These are phyloP conservation scores for Schizopygopsis malacanthus DNA, from an alignment of 2,797 vertebrate species.

Conservation along the genomic window DNA sequence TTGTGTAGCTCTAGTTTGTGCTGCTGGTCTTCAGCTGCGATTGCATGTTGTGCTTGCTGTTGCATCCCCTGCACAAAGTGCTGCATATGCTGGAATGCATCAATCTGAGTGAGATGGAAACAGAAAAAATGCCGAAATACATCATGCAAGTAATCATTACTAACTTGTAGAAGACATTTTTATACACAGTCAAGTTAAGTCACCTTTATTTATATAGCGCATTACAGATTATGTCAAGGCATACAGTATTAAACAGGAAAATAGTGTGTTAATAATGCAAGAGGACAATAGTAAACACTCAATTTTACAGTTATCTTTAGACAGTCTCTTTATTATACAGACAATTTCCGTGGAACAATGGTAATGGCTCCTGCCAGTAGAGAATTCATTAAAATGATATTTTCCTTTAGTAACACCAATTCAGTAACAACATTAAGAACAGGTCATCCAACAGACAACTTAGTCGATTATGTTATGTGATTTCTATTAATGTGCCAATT, in stretches of 20 bases:
- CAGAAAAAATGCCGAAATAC: neutral
- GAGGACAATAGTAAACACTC: neutral
- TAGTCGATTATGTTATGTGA: neutral
- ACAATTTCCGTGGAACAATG: neutral
- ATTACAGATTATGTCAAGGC: neutral
- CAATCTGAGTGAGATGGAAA: slow-evolving; percentile 79
- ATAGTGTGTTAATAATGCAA: neutral
- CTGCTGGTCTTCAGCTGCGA: slow-evolving; percentile 93
- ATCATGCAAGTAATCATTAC: neutral
- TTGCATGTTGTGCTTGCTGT: slow-evolving; percentile 94
- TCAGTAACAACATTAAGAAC: neutral
- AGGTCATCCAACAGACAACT: slow-evolving; percentile 1
- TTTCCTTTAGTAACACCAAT: neutral
- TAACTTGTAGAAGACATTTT: neutral
- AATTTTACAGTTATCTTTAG: neutral
- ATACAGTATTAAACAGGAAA: neutral
- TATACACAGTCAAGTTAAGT: neutral
- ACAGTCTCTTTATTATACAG: neutral
- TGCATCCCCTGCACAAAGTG: slow-evolving; percentile 97
- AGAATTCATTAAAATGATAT: neutral
- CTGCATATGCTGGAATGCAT: slow-evolving; percentile 99
- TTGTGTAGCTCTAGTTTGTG: slow-evolving; percentile 97
- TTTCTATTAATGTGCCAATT: neutral
- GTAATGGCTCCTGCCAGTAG: neutral
- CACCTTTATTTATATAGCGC: neutral